Evolutionary conservation across 1,140 invertebrate species (phyloP), one percentile per base, ranked within the genome.

Genomic region (Agraylea sexmaculata): DNA sequence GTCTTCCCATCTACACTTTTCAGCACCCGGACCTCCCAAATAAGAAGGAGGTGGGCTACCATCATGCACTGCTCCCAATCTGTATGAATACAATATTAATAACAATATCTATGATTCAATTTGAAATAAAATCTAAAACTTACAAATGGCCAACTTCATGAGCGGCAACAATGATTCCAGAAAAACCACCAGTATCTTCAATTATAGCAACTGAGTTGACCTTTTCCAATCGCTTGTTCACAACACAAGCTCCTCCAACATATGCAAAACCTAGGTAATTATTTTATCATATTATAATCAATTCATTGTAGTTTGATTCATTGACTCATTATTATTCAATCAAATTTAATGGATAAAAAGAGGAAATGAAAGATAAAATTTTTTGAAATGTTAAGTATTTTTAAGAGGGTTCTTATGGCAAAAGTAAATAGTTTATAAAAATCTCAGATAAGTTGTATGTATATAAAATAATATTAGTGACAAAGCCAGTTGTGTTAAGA

Each of bases 81-180:
- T 91, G 52, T 13, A 34, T 42, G 21, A 22, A 31, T 22, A 36
- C 12, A 34, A 5, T 19, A 31, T 34, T 22, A 30, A 30, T 20
- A 28, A 33, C 37, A 16, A 27, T 37, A 42, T 20, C 21, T 33
- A 37, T 11, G 12, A 8, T 36, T 41, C n/a, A 21, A 12, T 21
- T 18, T 4, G 17, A 13, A 33, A 38, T 17, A 28, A 38, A 38
- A 43, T 16, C 5, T 15, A 20, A 37, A 22, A 83, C 87, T 88
- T 77, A 94, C 88, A 94, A 76, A 73, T 94, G 89, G 48, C 89
- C 89, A 50, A 93, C 87, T 86, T 94, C 90, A 59, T 94, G 89
- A 42, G 89, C 89, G 37, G 89, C 90, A 4, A 94, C 90, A 57
- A 94, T 94, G 54, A 94, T 93, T 31, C 90, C 89, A 53, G 87